Evolutionary conservation across 2,888 invertebrate species (phyloP).

Genomic region (Sphaerophoria taeniata): DNA sequence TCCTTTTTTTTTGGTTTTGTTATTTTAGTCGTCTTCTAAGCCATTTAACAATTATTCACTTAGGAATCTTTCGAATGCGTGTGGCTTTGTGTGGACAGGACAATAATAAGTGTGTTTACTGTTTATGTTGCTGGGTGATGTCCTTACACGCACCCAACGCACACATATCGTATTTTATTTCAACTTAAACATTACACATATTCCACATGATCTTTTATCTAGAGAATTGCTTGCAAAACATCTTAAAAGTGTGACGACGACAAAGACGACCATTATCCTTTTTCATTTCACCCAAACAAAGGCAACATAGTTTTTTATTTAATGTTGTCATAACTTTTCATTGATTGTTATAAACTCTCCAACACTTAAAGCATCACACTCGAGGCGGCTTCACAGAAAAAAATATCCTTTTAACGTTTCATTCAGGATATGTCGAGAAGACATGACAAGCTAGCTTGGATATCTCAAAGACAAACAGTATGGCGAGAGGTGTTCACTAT

Average conservation of each 20-base stretch:
- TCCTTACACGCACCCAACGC: slow-evolving; percentile 49
- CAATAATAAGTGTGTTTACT: slow-evolving; percentile 46
- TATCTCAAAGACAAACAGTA: slow-evolving; percentile 59
- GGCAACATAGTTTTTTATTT: slow-evolving; percentile 6
- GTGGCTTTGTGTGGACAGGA: slow-evolving; percentile 35
- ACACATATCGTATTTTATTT: slow-evolving; percentile 41
- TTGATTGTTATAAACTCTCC: slow-evolving; percentile 67
- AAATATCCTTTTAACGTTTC: slow-evolving; percentile 52
- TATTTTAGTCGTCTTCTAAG: slow-evolving; percentile 55
- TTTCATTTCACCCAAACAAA: slow-evolving; percentile 9
- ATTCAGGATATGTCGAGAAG: not conserved
- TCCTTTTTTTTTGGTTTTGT: slow-evolving; percentile 36
- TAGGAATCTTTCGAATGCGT: slow-evolving; percentile 22
- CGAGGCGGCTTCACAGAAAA: slow-evolving; percentile 40
- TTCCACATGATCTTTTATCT: slow-evolving; percentile 58
- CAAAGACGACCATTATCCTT: slow-evolving; percentile 61
- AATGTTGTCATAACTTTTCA: slow-evolving; percentile 62
- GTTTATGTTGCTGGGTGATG: slow-evolving; percentile 7
- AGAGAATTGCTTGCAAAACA: slow-evolving; percentile 51
- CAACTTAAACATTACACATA: slow-evolving; percentile 56
- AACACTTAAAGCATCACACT: slow-evolving; percentile 54
- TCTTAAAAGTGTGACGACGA: slow-evolving; percentile 23
- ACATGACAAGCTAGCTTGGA: slow-evolving; percentile 26
- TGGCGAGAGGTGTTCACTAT: slow-evolving; percentile 61
- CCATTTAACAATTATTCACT: slow-evolving; percentile 70